Evolutionary conservation across 2,797 vertebrate genomes (phyloP).

Genomic region (Sphenodon punctatus): DNA sequence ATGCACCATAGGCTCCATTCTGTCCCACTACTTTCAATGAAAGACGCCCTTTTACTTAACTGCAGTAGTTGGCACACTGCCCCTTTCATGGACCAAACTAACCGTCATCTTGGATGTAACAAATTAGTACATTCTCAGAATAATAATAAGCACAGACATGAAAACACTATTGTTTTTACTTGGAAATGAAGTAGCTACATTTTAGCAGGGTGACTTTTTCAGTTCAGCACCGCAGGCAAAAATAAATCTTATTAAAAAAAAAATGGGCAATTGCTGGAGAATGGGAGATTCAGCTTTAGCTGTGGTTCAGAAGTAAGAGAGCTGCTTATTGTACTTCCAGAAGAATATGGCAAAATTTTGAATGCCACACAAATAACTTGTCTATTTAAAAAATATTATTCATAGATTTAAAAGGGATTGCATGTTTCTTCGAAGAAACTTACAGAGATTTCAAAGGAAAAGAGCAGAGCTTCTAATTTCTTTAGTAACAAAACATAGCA

Average conservation of each 20-base stretch:
- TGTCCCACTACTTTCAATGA: conserved; percentile 85
- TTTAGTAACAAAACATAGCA: neutral
- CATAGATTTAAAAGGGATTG: neutral
- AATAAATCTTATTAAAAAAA: conserved; percentile 70
- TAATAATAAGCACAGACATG: conserved; percentile 97
- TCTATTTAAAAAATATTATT: conserved; percentile 29
- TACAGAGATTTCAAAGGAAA: neutral
- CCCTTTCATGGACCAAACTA: conserved; percentile 88
- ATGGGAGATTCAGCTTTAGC: conserved; percentile 49
- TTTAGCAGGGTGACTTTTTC: conserved; percentile 85
- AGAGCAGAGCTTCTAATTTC: neutral
- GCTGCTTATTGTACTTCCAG: conserved; percentile 16
- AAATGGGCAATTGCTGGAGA: conserved; percentile 61
- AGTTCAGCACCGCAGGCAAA: conserved; percentile 68
- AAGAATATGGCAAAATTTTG: conserved; percentile 48
- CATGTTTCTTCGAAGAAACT: neutral
- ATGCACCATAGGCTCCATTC: conserved; percentile 79
- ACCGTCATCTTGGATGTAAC: conserved; percentile 98
- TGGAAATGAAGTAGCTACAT: conserved; percentile 86
- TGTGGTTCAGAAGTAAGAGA: conserved; percentile 54
- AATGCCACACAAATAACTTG: neutral
- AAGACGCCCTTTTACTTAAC: conserved; percentile 83
- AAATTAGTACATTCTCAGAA: conserved; percentile 99
- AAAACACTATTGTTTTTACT: conserved; percentile 94
- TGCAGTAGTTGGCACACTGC: conserved; percentile 85